Conservation (phyloP, 2,113 vertebrate genomes). For the Platycercus adscitus region DNA sequence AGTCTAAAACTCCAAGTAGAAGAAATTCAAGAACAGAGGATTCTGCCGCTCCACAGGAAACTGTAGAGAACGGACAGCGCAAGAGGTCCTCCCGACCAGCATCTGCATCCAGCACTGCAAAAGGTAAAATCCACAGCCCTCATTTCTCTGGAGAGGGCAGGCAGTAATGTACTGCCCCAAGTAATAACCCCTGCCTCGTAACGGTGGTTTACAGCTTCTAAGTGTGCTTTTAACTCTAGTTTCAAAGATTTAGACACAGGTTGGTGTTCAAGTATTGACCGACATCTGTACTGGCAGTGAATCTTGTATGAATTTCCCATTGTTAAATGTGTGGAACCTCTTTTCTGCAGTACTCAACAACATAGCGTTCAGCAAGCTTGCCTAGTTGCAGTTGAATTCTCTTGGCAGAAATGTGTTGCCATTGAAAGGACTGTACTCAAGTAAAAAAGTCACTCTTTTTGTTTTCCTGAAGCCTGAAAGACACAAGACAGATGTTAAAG, state of each 20-base stretch:
- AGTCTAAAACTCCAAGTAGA: conserved; percentile 90
- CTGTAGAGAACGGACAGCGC: conserved; percentile 88
- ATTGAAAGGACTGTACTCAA: not conserved
- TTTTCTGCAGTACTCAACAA: not conserved
- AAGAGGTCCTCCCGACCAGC: conserved; percentile 90
- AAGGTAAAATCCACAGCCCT: conserved; percentile 77
- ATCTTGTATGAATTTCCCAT: not conserved
- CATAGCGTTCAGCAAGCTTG: not conserved
- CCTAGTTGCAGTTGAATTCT: not conserved
- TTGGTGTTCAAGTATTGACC: not conserved
- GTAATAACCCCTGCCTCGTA: not conserved
- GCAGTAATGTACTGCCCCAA: not conserved
- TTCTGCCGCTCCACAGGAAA: conserved; percentile 82
- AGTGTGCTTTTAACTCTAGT: not conserved
- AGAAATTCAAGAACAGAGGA: conserved; percentile 95
- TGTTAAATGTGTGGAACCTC: not conserved
- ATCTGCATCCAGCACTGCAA: conserved; percentile 80
- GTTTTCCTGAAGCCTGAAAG: not conserved
- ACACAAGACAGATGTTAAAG: not conserved
- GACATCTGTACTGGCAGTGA: not conserved
- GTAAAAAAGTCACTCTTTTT: not conserved
- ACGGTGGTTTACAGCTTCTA: not conserved
- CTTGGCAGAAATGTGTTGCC: not conserved
- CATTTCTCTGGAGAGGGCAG: not conserved
- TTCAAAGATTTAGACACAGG: not conserved